These are phyloP conservation scores for Antitype chi DNA, from an alignment of 2,888 invertebrate species.

Conservation along the genomic window DNA sequence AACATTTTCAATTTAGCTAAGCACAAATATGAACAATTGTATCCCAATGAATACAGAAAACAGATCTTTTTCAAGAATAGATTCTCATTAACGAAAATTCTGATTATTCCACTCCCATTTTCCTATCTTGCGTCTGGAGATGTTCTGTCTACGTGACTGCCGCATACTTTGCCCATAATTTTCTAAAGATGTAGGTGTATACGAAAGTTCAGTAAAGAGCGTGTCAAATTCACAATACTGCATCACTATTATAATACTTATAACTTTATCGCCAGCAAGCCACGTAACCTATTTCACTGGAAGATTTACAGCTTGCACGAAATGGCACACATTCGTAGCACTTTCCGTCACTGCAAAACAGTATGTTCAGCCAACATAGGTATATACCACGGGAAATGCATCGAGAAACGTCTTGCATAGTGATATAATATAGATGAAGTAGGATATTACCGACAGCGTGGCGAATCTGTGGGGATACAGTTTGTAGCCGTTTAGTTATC, in stretches of 20 bases:
- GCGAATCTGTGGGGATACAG: background rate
- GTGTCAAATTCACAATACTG: conserved; percentile 27
- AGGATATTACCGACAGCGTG: background rate
- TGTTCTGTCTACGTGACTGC: too few relatives aligned
- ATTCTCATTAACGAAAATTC: background rate
- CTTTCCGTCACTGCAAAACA: conserved; percentile 33
- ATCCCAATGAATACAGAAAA: background rate
- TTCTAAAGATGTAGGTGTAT: background rate
- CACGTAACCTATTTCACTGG: conserved; percentile 43
- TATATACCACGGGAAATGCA: conserved; percentile 11
- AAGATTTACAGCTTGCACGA: conserved; percentile 46
- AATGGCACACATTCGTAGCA: conserved; percentile 37
- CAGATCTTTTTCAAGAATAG: background rate
- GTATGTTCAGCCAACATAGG: conserved; percentile 4
- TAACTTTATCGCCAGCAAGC: conserved; percentile 32
- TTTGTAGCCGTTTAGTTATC: conserved; percentile 1
- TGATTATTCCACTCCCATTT: background rate
- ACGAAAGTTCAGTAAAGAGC: background rate
- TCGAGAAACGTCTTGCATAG: conserved; percentile 3
- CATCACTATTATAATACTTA: conserved; percentile 10
- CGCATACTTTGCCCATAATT: too few relatives aligned
- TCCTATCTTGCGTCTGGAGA: background rate
- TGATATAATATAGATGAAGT: conserved; percentile 7
- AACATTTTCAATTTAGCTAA: background rate
- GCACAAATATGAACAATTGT: background rate